A percentile compares a stretch with the other conserved stretches of the same genome.
phyloP scores from a whole-genome alignment of 2,113 vertebrate genomes.

The Gymnorhina tibicen region DNA sequence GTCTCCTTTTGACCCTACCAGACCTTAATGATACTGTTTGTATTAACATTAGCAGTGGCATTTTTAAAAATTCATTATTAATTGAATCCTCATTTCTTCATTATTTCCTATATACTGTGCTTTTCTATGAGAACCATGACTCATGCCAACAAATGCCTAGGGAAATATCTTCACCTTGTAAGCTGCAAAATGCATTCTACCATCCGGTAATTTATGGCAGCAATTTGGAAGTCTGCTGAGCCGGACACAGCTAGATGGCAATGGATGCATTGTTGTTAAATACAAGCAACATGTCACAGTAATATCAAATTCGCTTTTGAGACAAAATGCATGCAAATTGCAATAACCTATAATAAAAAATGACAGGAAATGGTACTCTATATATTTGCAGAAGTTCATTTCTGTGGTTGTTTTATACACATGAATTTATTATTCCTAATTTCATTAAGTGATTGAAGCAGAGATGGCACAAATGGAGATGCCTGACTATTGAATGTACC shows the following conservation, averaged over 20 bases:
- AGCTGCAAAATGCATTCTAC: not conserved
- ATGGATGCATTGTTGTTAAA: not conserved
- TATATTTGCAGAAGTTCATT: not conserved
- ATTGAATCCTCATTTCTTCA: not conserved
- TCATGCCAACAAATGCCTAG: not conserved
- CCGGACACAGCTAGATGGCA: not conserved
- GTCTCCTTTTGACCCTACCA: not conserved
- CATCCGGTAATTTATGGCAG: not conserved
- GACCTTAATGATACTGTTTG: not conserved
- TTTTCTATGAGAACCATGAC: not conserved
- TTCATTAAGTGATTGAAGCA: not conserved
- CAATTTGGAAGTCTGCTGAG: not conserved
- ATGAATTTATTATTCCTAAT: not conserved
- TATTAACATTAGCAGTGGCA: not conserved
- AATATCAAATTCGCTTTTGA: slow-evolving; percentile 4
- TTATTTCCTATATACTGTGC: not conserved
- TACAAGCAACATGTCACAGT: not conserved
- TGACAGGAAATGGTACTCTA: not conserved
- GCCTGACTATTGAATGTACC: not conserved
- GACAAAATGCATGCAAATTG: not conserved
- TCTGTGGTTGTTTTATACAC: not conserved
- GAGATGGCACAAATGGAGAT: not conserved
- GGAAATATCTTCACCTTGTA: not conserved
- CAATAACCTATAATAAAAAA: not conserved
- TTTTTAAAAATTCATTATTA: not conserved